phyloP scores from a whole-genome alignment of 2,888 invertebrate species.

The Heliconius sara region DNA sequence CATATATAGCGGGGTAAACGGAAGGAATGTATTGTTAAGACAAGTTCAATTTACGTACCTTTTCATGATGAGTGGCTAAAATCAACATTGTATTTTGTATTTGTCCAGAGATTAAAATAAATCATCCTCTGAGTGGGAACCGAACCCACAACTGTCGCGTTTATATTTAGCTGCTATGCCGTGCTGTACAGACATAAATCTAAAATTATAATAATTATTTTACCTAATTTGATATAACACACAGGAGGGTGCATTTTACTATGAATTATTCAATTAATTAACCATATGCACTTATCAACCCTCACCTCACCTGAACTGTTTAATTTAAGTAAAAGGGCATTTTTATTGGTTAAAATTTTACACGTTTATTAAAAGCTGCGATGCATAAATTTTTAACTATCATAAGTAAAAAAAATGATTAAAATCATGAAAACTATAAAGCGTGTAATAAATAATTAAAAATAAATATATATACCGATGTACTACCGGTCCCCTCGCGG shows the following conservation, averaged over 20 bases:
- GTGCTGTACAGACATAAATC: neutral
- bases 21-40: too few relatives aligned
- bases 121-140: too few relatives aligned
- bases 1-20: too few relatives aligned
- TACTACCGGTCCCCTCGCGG: too few relatives aligned
- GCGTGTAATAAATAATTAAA: too few relatives aligned
- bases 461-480: too few relatives aligned
- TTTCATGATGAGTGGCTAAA: too few relatives aligned
- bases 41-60: too few relatives aligned
- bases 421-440: neutral
- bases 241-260: neutral
- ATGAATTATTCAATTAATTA: conserved; percentile 47
- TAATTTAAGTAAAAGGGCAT: conserved; percentile 43
- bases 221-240: neutral
- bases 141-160: too few relatives aligned
- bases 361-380: conserved; percentile 44
- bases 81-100: too few relatives aligned
- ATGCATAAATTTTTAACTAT: conserved; percentile 20
- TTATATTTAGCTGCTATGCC: too few relatives aligned
- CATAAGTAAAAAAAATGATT: neutral
- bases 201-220: conserved; percentile 1
- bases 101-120: too few relatives aligned
- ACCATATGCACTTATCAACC: conserved; percentile 45
- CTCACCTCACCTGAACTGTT: conserved; percentile 45
- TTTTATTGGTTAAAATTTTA: conserved; percentile 46